Percentiles rank a stretch among this genome's conserved stretches.
Conservation (phyloP, 2,888 invertebrate species). For the Caenorhabditis afra region DNA sequence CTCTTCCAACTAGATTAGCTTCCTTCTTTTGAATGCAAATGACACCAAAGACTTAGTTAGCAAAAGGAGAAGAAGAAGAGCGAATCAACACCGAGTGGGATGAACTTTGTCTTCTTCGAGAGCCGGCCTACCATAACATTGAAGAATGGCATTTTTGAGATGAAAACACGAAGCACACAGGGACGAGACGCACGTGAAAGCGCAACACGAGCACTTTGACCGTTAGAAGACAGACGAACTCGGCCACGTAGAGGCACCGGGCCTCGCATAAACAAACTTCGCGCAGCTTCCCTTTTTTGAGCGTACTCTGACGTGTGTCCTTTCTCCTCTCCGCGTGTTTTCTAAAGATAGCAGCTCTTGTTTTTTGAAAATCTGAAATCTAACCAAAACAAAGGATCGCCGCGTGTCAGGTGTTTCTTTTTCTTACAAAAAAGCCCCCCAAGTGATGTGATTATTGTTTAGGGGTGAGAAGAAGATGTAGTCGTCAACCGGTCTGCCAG, state of each 20-base stretch:
- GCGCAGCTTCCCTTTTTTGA: no score
- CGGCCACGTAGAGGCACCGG: not conserved
- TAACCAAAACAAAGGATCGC: no score
- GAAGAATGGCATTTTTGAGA: not conserved
- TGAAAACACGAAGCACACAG: slow-evolving; percentile 15
- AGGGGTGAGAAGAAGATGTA: not conserved
- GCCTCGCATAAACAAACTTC: slow-evolving; percentile 23
- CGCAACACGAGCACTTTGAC: slow-evolving; percentile 36
- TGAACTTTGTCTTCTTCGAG: slow-evolving; percentile 27
- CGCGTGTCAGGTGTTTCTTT: no score
- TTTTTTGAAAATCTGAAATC: no score
- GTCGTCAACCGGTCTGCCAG: not conserved
- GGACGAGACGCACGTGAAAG: slow-evolving; percentile 34
- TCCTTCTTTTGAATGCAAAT: slow-evolving; percentile 8
- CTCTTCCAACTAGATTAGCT: slow-evolving; percentile 20
- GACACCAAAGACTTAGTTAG: slow-evolving; percentile 1
- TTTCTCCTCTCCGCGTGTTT: no score
- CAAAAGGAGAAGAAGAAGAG: not conserved
- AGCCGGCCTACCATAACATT: not conserved
- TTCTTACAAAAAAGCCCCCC: no score
- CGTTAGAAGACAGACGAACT: slow-evolving; percentile 22
- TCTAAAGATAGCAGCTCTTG: no score
- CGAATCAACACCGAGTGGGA: not conserved
- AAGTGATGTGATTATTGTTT: no score
- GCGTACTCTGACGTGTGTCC: no score